Evolutionary conservation across 2,797 vertebrate species (phyloP).

Genomic region (Meda fulgida): DNA sequence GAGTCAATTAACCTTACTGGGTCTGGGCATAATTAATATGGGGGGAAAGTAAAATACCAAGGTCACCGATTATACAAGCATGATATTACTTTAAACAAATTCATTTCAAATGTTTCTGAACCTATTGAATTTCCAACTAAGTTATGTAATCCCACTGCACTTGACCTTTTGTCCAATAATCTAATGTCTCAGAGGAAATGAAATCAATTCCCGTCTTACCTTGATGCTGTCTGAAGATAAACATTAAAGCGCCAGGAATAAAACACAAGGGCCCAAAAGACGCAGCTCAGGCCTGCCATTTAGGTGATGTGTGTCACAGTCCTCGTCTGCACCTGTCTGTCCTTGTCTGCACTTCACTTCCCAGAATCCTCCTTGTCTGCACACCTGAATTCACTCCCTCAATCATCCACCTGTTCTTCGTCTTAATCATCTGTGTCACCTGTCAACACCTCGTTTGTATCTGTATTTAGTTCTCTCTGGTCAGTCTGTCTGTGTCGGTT

Average conservation of each 20-base stretch:
- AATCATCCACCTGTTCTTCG: too few species aligned
- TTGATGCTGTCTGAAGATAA: conserved; percentile 47
- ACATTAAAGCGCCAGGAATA: conserved; percentile 26
- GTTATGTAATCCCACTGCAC: conserved; percentile 43
- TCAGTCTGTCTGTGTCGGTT: too few species aligned
- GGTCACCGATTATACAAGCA: conserved; percentile 27
- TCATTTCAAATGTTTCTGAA: conserved; percentile 46
- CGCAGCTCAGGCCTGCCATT: background rate
- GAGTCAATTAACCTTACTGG: conserved; percentile 34
- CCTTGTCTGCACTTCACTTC: too few species aligned
- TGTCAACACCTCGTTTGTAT: too few species aligned
- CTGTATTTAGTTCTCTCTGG: too few species aligned
- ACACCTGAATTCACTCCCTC: too few species aligned
- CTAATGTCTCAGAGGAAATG: conserved; percentile 51
- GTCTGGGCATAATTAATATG: conserved; percentile 21
- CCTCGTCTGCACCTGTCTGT: too few species aligned
- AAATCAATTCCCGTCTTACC: conserved; percentile 51
- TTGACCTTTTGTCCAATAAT: conserved; percentile 56
- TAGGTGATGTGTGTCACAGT: too few species aligned
- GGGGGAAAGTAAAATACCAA: conserved; percentile 23
- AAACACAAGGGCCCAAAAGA: conserved; percentile 26
- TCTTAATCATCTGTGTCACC: too few species aligned
- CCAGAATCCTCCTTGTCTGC: too few species aligned
- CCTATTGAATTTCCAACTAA: conserved; percentile 48
- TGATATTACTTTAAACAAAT: conserved; percentile 48